A percentile compares a stretch with the other conserved stretches of the same genome.
These are phyloP conservation scores for Lucilia sericata DNA, from an alignment of 1,140 invertebrate genomes.

Conservation along the genomic window DNA sequence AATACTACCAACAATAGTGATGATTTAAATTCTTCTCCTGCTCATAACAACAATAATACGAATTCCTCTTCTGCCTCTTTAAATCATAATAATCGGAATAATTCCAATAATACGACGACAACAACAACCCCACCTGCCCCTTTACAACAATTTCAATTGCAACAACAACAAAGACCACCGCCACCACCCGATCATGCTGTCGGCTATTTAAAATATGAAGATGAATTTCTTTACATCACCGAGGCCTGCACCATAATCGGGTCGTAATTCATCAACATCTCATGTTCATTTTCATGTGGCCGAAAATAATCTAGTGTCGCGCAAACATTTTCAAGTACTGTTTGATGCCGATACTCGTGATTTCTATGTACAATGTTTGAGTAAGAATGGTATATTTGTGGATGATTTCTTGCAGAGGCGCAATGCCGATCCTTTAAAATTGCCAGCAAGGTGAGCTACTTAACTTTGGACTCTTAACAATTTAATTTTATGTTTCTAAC, in stretches of 20 bases:
- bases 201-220: conserved; percentile 62
- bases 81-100: conserved; percentile 43
- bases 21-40: conserved; percentile 37
- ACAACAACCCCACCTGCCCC: conserved; percentile 34
- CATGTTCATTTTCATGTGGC: conserved; percentile 99
- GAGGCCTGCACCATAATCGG: conserved; percentile 74
- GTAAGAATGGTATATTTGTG: conserved; percentile 98
- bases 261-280: conserved; percentile 94
- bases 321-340: conserved; percentile 93
- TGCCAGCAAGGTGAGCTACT: conserved; percentile 82
- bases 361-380: conserved; percentile 96
- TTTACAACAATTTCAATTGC: conserved; percentile 29
- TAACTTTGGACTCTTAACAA: neutral
- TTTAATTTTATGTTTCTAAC: neutral
- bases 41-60: conserved; percentile 39
- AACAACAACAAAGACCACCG: conserved; percentile 48
- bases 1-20: conserved; percentile 46
- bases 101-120: conserved; percentile 35
- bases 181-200: conserved; percentile 53
- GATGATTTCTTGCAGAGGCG: conserved; percentile 96
- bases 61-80: conserved; percentile 34
- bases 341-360: conserved; percentile 85
- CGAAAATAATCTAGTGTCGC: conserved; percentile 96
- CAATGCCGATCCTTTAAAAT: conserved; percentile 88
- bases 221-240: conserved; percentile 63